phyloP scores from a whole-genome alignment of 1,140 invertebrate species.

The Drosophila nikananu region DNA sequence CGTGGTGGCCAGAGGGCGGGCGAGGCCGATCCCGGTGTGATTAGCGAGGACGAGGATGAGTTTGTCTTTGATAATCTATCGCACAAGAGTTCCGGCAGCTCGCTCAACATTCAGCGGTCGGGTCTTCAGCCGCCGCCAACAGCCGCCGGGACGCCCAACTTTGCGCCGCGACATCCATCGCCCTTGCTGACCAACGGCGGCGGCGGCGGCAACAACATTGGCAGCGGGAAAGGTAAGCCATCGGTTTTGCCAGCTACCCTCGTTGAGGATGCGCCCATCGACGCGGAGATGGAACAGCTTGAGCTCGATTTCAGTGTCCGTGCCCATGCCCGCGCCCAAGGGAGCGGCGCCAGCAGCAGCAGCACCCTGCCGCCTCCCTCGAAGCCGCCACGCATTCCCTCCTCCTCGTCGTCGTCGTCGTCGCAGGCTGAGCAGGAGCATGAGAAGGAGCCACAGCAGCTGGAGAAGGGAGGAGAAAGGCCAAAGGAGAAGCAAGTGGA shows the following conservation, averaged over 20 bases:
- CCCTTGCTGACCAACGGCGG: conserved; percentile 64
- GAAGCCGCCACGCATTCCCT: conserved; percentile 72
- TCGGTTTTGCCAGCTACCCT: conserved; percentile 52
- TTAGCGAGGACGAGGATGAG: conserved; percentile 95
- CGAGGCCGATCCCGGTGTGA: conserved; percentile 94
- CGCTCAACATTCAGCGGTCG: conserved; percentile 88
- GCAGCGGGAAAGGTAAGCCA: conserved; percentile 46
- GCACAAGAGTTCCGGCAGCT: conserved; percentile 94
- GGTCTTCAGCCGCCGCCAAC: conserved; percentile 83
- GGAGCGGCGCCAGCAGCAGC: background rate
- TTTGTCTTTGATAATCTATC: conserved; percentile 95
- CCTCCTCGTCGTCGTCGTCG: conserved; percentile 10
- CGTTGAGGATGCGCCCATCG: conserved; percentile 65
- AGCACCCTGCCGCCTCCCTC: conserved; percentile 83
- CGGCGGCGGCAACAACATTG: background rate
- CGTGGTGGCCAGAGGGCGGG: conserved; percentile 87
- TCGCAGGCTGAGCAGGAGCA: conserved; percentile 36
- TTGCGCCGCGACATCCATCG: conserved; percentile 70
- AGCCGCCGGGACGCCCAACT: conserved; percentile 64
- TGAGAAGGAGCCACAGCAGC: background rate
- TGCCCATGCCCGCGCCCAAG: conserved; percentile 60
- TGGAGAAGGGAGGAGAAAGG: conserved; percentile 15
- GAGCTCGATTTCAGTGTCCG: conserved; percentile 84
- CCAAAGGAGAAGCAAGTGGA: conserved; percentile 44
- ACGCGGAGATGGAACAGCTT: conserved; percentile 79